A percentile compares a stretch with the other conserved stretches of the same genome.
These are phyloP conservation scores for Thera obeliscata DNA, from an alignment of 2,888 invertebrate genomes.

Conservation along the genomic window DNA sequence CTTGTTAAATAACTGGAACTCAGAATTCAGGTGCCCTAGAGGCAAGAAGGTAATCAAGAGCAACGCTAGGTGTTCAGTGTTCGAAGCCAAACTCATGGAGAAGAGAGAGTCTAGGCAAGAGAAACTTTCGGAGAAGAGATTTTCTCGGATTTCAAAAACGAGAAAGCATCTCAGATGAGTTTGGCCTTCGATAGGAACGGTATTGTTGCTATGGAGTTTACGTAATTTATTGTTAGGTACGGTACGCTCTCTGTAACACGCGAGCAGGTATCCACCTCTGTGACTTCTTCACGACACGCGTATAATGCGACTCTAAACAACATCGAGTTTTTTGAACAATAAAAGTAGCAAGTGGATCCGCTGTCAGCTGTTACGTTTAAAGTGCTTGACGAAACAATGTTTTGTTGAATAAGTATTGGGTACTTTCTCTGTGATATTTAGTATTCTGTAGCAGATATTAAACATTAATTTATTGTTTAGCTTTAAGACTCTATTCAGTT, in stretches of 20 bases:
- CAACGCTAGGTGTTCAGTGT: constrained; percentile 57
- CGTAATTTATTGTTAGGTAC: constrained; percentile 54
- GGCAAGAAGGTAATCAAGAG: constrained; percentile 57
- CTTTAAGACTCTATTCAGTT: constrained; percentile 72
- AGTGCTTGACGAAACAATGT: constrained; percentile 76
- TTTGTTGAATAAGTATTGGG: constrained; percentile 82
- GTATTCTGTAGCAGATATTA: constrained; percentile 79
- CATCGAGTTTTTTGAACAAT: constrained; percentile 28
- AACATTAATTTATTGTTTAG: constrained; percentile 80
- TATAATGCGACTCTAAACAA: constrained; percentile 31
- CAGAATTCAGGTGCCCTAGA: constrained; percentile 74
- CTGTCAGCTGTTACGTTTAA: constrained; percentile 48
- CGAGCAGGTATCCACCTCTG: constrained; percentile 39
- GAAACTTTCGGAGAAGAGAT: constrained; percentile 62
- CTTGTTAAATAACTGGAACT: constrained; percentile 85
- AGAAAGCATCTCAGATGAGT: constrained; percentile 39
- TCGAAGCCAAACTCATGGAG: constrained; percentile 60
- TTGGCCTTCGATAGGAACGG: constrained; percentile 48
- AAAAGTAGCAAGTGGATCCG: constrained; percentile 24
- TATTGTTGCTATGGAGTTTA: constrained; percentile 56
- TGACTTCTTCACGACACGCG: constrained; percentile 32
- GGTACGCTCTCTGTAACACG: constrained; percentile 57
- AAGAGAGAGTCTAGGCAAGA: constrained; percentile 53
- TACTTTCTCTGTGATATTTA: constrained; percentile 84
- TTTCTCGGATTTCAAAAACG: constrained; percentile 46